phyloP scores from a whole-genome alignment of 2,888 invertebrate species.

The Acrocyrtus sp. region DNA sequence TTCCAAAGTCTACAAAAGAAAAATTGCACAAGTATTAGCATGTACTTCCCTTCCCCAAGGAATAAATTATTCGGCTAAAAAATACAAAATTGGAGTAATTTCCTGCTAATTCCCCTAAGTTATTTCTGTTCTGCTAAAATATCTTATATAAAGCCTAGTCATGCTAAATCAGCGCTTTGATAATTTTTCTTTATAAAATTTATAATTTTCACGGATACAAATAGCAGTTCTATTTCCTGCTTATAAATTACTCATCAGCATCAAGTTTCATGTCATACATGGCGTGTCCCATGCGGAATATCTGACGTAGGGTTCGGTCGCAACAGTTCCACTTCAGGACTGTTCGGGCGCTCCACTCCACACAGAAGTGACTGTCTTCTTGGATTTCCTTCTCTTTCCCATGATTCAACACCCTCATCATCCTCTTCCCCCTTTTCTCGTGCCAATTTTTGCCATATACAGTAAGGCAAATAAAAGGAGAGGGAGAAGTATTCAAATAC shows the following conservation, averaged over 20 bases:
- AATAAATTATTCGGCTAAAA: neutral
- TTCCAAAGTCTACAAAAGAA: conserved; percentile 74
- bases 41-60: neutral
- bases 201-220: too few species aligned
- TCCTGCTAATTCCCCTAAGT: too few species aligned
- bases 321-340: conserved; percentile 49
- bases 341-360: conserved; percentile 46
- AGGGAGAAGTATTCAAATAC: conserved; percentile 2
- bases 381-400: neutral
- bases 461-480: too few species aligned
- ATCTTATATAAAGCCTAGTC: too few species aligned
- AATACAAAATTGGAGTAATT: too few species aligned
- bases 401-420: conserved; percentile 1
- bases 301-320: conserved; percentile 25
- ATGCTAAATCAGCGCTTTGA: too few species aligned
- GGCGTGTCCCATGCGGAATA: conserved; percentile 18
- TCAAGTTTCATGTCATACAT: conserved; percentile 10
- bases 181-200: too few species aligned
- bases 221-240: too few species aligned
- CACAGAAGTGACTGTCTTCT: conserved; percentile 48
- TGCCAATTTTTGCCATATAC: too few species aligned
- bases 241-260: neutral
- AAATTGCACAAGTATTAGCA: too few species aligned
- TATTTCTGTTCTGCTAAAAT: too few species aligned
- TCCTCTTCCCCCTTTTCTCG: conserved; percentile 21